Evolutionary conservation across 2,797 vertebrate genomes (phyloP).

Genomic region (Liparis tanakae): DNA sequence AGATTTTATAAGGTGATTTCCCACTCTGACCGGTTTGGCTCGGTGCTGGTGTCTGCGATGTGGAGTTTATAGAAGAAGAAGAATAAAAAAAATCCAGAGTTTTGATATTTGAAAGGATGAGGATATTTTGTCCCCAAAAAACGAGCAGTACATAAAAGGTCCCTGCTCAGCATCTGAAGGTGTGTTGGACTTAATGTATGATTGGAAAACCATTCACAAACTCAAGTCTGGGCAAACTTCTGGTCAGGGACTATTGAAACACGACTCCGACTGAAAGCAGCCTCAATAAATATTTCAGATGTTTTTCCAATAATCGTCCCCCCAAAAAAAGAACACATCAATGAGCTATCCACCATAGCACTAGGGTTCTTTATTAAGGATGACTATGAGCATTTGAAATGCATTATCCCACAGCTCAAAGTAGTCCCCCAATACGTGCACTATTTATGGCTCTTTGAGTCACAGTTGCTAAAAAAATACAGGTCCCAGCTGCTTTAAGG

Average conservation of each 20-base stretch:
- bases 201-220: constrained; percentile 33
- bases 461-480: not conserved
- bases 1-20: constrained; percentile 76
- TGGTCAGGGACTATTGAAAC: constrained; percentile 8
- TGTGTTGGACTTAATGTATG: constrained; percentile 4
- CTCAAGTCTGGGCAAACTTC: constrained; percentile 5
- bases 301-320: constrained; percentile 6
- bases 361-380: not conserved
- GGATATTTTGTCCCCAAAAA: not conserved
- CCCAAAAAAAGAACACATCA: not conserved
- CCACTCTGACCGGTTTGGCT: constrained; percentile 65
- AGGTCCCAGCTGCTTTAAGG: not conserved
- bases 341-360: not conserved
- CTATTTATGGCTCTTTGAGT: not conserved
- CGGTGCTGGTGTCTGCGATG: constrained; percentile 38
- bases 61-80: constrained; percentile 22
- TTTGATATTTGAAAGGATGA: constrained; percentile 29
- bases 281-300: constrained; percentile 13
- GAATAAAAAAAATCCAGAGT: not conserved
- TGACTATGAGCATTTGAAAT: not conserved
- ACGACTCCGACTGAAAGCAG: not conserved
- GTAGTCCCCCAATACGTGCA: not conserved
- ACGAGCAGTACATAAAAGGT: constrained; percentile 10
- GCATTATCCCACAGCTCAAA: not conserved
- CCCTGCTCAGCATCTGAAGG: constrained; percentile 16